A percentile compares a stretch with the other conserved stretches of the same genome.
Evolutionary conservation across 1,140 invertebrate species (phyloP).

Genomic region (Eufriesea mexicana): DNA sequence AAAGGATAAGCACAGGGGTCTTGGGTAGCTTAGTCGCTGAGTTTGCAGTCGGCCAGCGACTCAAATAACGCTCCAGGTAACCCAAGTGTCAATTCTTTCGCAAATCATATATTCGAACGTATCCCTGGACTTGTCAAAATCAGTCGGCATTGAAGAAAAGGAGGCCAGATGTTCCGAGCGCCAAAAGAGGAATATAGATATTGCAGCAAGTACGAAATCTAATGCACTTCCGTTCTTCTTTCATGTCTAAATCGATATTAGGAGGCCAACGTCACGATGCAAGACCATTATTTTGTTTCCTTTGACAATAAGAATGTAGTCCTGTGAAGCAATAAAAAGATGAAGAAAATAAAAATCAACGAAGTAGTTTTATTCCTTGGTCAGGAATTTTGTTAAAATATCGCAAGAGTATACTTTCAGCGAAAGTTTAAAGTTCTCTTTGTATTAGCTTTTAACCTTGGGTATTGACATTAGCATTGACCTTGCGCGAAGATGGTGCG

Average conservation of each 20-base stretch:
- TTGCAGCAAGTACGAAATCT: neutral
- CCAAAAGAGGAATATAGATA: neutral
- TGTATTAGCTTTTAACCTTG: constrained; percentile 33
- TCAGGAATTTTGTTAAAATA: neutral
- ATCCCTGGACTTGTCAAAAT: constrained; percentile 14
- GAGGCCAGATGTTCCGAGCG: constrained; percentile 21
- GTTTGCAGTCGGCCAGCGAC: constrained; percentile 1
- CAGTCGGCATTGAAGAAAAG: neutral
- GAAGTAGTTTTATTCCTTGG: no score
- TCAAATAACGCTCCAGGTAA: constrained; percentile 30
- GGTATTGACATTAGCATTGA: constrained; percentile 50
- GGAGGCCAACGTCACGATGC: neutral
- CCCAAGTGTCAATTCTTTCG: constrained; percentile 39
- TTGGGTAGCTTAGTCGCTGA: neutral
- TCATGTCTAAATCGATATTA: constrained; percentile 27
- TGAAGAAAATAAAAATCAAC: neutral
- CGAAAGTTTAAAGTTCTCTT: constrained; percentile 21
- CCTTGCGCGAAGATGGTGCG: constrained; percentile 34
- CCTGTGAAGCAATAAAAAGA: neutral
- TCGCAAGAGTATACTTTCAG: neutral
- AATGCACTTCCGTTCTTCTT: constrained; percentile 14
- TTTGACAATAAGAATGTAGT: neutral
- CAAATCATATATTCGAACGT: neutral
- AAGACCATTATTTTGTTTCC: neutral
- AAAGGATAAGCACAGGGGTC: constrained; percentile 46